Evolutionary conservation across 2,888 invertebrate species (phyloP), one percentile per base, ranked within the genome.

Genomic region (Caenorhabditis sulstoni): DNA sequence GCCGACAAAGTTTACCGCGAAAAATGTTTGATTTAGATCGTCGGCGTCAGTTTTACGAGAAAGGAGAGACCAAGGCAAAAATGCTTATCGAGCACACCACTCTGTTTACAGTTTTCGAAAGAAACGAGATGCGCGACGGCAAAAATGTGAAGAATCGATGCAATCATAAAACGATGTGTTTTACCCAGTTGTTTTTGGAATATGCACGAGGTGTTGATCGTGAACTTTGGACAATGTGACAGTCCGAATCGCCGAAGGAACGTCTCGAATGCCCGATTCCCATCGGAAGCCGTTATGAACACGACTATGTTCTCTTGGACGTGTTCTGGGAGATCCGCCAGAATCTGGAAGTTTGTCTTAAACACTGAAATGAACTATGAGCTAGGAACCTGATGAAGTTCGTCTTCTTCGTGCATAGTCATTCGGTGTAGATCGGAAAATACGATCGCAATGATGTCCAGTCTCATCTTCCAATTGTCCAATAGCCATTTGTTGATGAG

Each of bases 361-460:
- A 37, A 37, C 37, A 11, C n/a, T 5, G 1, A 23, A 58, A 45
- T 3, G 0, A 45, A 37, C 16, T 22, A 5, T 7, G 3, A 16
- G 1, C n/a, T n/a, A n/a, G 7, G 7, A 29, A 84, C 85, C 62
- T 83, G 74, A 37, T 84, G 82, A 1, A 86, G 57, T 47, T 86
- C 81, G 57, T 79, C 71, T 61, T 86, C 86, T 52, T 84, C 85
- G 23, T 75, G 75, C 47, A 70, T 70, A 14, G 66, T 84, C 77
- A 85, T 76, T 52, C 86, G 44, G 57, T 80, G 71, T n/a, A 81
- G 57, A 22, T 70, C 58, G 16, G 85, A 85, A n/a, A 87, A 67
- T 9, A 87, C 85, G 3, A 87, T 66, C 7, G 79, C 85, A 16
- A 87, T 74, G 0, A 76, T 71, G 55, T 87, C 86, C 9, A 86